phyloP scores from a whole-genome alignment of 2,888 invertebrate species.

The Pegoplata infirma region DNA sequence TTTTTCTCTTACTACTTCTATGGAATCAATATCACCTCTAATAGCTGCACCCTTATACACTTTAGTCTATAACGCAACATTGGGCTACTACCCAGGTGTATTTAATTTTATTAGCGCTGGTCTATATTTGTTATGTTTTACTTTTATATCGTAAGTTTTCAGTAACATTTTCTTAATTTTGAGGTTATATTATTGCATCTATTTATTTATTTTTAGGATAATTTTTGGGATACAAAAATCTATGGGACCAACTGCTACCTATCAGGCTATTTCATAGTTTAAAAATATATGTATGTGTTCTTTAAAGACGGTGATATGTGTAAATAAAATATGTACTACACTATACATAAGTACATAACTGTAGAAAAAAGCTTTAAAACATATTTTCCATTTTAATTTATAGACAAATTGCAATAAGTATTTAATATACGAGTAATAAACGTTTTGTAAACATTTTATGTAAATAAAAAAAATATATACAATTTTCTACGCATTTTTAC shows the following conservation, averaged over 20 bases:
- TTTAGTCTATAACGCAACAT: conserved; percentile 80
- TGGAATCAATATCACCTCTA: conserved; percentile 83
- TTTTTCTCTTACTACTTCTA: conserved; percentile 83
- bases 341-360: neutral
- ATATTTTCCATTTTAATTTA: neutral
- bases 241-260: conserved; percentile 68
- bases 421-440: too few relatives aligned
- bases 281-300: conserved; percentile 24
- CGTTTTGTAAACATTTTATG: too few relatives aligned
- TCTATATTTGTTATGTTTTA: conserved; percentile 77
- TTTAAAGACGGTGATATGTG: conserved; percentile 22
- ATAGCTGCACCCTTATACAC: conserved; percentile 83
- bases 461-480: too few relatives aligned
- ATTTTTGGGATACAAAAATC: conserved; percentile 76
- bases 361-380: conserved; percentile 12
- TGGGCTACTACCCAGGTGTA: conserved; percentile 80
- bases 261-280: conserved; percentile 74
- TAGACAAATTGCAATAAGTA: too few relatives aligned
- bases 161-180: too few relatives aligned
- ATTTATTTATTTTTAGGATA: conserved; percentile 67
- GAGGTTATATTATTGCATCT: too few relatives aligned
- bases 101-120: conserved; percentile 81
- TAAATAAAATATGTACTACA: neutral
- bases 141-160: conserved; percentile 80
- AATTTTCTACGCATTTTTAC: too few relatives aligned